A percentile compares a stretch with the other conserved stretches of the same genome.
These are phyloP conservation scores for Drosophila littoralis DNA, from an alignment of 1,140 invertebrate species.

Conservation along the genomic window DNA sequence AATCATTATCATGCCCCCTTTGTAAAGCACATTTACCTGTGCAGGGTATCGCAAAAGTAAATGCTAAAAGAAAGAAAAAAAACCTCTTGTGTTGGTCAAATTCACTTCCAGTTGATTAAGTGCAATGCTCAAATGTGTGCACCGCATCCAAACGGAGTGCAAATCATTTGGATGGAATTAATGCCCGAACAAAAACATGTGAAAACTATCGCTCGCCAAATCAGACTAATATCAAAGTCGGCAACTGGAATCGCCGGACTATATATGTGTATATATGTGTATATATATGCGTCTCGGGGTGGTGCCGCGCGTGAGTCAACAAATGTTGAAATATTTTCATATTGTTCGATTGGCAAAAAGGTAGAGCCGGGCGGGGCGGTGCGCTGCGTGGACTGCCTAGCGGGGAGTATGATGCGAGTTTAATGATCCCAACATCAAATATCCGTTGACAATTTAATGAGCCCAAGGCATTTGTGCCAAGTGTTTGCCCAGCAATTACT, in stretches of 20 bases:
- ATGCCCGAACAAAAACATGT: constrained; percentile 79
- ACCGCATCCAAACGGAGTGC: constrained; percentile 39
- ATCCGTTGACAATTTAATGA: too few relatives aligned
- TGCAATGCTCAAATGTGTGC: constrained; percentile 63
- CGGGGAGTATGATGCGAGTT: constrained; percentile 21
- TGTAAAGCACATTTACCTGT: background rate
- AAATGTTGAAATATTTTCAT: constrained; percentile 53
- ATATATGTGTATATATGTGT: constrained; percentile 21
- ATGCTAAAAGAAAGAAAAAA: constrained; percentile 32
- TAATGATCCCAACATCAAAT: constrained; percentile 27
- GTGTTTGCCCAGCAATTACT: too few relatives aligned
- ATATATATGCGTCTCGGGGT: constrained; percentile 26
- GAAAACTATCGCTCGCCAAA: constrained; percentile 71
- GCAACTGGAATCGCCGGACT: constrained; percentile 13
- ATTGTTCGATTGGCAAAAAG: constrained; percentile 59
- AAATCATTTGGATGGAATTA: constrained; percentile 81
- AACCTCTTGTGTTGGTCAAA: constrained; percentile 82
- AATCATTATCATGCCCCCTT: background rate
- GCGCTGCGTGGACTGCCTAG: constrained; percentile 44
- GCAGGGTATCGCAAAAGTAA: constrained; percentile 4
- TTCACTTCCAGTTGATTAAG: constrained; percentile 78
- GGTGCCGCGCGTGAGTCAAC: constrained; percentile 33
- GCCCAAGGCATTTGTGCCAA: too few relatives aligned
- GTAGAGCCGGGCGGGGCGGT: constrained; percentile 58
- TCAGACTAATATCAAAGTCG: constrained; percentile 26